Evolutionary conservation across 2,888 invertebrate genomes (phyloP).

Genomic region (Torymus texanus): DNA sequence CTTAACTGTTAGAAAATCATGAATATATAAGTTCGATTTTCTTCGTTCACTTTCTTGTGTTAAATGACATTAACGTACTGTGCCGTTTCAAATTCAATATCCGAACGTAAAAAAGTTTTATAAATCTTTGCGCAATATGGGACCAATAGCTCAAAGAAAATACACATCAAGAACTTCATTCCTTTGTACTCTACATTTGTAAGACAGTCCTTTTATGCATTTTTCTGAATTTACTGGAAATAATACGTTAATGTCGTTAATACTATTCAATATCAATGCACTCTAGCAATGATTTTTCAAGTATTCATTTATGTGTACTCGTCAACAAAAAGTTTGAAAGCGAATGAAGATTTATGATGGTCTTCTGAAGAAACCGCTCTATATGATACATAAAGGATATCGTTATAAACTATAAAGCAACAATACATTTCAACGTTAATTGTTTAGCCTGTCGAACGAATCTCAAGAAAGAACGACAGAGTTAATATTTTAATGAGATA

Average conservation of each 20-base stretch:
- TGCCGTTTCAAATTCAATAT: slow-evolving; percentile 17
- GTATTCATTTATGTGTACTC: slow-evolving; percentile 39
- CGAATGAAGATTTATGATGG: slow-evolving; percentile 40
- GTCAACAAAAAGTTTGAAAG: slow-evolving; percentile 7
- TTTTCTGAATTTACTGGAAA: slow-evolving; percentile 15
- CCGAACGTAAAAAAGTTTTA: slow-evolving; percentile 20
- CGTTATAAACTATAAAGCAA: slow-evolving; percentile 21
- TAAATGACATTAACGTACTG: slow-evolving; percentile 33
- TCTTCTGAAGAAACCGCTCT: slow-evolving; percentile 37
- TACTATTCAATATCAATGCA: slow-evolving; percentile 24
- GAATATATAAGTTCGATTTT: slow-evolving; percentile 37
- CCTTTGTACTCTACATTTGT: slow-evolving; percentile 29
- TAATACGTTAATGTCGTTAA: slow-evolving; percentile 23
- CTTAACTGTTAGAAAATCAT: slow-evolving; percentile 51
- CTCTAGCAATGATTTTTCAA: slow-evolving; percentile 42
- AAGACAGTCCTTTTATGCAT: slow-evolving; percentile 25
- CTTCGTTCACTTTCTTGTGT: slow-evolving; percentile 38
- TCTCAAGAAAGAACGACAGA: slow-evolving; percentile 45
- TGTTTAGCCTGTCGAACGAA: slow-evolving; percentile 43
- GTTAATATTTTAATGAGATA: slow-evolving; percentile 26
- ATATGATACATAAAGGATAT: slow-evolving; percentile 5
- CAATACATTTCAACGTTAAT: slow-evolving; percentile 28
- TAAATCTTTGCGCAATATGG: slow-evolving; percentile 37
- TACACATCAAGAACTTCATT: slow-evolving; percentile 41
- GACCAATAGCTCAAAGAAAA: slow-evolving; percentile 51